Evolutionary conservation across 64 coral and sea anemone genomes (phyloP), one percentile per base, ranked within the genome.

Genomic region (Cladopsammia gracilis): DNA sequence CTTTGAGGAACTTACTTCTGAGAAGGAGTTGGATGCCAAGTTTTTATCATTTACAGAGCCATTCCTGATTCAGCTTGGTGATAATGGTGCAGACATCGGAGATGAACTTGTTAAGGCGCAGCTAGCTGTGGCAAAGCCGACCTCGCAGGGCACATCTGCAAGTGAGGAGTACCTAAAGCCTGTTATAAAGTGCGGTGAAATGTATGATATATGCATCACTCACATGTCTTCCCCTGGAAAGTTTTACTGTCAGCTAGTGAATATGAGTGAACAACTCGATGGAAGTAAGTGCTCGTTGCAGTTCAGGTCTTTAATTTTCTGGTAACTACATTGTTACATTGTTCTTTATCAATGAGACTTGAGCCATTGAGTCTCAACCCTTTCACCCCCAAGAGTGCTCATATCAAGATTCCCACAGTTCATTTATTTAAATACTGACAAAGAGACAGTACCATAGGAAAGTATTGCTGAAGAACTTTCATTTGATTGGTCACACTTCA

Each of bases 161-260:
- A 25, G 70, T 57, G 70, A 81, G 34, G 78, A 79, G 10, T 96
- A 88, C 53, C 75, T 5, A 4, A 92, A 48, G 2, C 82, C 89
- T 54, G 48, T 13, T 24, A 23, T 92, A 24, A 72, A 60, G 18
- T 52, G 77, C 65, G 89, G 89, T 73, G 78, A 90, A 59, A 79
- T 75, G 18, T 94, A 85, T 34, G 92, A 91, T 62, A 76, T 93
- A 26, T 75, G 65, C 50, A 66, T 97, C 19, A 94, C 88, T 70
- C 76, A 79, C 58, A 58, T 94, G 7, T 91, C 74, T 48, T 91
- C 96, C 64, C 96, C 96, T 88, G 92, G 92, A 47, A 59, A 50
- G 75, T 97, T 97, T 61, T 91, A 73, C 52, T 97, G 96, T 69
- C 96, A 97, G 25, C 65, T 97, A 3, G 85, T 51, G 18, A 77